phyloP scores from a whole-genome alignment of 2,888 invertebrate species.

The Gerosis bhagava region DNA sequence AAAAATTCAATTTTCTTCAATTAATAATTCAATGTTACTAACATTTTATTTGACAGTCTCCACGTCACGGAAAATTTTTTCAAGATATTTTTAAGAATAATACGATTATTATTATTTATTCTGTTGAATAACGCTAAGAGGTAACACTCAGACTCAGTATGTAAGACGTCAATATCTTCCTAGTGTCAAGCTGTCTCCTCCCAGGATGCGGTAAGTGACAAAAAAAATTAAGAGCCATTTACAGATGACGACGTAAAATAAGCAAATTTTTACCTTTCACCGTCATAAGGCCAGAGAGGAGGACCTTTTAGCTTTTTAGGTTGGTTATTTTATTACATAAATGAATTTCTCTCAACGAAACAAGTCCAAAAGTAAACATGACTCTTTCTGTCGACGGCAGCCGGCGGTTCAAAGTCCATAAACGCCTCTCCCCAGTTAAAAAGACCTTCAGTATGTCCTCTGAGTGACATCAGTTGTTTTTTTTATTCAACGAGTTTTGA shows the following conservation, averaged over 20 bases:
- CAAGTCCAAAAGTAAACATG: constrained; percentile 37
- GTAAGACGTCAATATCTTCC: constrained; percentile 35
- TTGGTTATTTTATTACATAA: constrained; percentile 41
- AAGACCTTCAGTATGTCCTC: constrained; percentile 24
- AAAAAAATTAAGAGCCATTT: constrained; percentile 42
- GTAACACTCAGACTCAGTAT: not conserved
- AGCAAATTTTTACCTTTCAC: constrained; percentile 41
- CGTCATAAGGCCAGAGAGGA: constrained; percentile 37
- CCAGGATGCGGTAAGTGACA: constrained; percentile 36
- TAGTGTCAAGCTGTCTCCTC: constrained; percentile 35
- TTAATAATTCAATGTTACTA: constrained; percentile 11
- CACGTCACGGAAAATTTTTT: not conserved
- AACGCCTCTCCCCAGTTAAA: constrained; percentile 27
- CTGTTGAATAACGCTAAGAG: not conserved
- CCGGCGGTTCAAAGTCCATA: constrained; percentile 25
- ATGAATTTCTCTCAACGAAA: constrained; percentile 36
- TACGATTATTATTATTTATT: not conserved
- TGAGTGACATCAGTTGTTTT: constrained; percentile 23
- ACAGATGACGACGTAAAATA: constrained; percentile 39
- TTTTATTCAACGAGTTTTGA: constrained; percentile 24
- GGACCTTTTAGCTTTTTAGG: constrained; percentile 41
- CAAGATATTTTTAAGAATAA: constrained; percentile 1
- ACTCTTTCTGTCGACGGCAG: constrained; percentile 27
- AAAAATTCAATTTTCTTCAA: constrained; percentile 19
- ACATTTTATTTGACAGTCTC: not conserved